Conservation (phyloP, 1,140 invertebrate genomes). For the Sitobion miscanthi region DNA sequence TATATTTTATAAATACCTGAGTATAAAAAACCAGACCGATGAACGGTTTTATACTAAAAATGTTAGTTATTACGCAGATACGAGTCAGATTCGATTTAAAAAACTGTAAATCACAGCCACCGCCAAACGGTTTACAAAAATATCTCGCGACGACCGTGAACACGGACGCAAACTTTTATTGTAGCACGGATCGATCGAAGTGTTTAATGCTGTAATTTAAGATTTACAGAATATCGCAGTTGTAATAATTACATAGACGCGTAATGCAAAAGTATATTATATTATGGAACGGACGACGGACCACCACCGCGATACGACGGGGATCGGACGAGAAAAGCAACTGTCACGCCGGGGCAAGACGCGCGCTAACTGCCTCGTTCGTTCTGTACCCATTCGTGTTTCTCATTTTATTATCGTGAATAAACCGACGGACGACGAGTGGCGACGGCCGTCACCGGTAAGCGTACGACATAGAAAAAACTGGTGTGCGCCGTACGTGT, state of each 20-base stretch:
- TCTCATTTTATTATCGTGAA: not conserved
- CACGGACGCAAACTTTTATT: not conserved
- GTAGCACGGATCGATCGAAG: no score
- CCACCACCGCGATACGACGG: not conserved
- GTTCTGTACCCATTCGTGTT: not conserved
- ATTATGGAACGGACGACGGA: not conserved
- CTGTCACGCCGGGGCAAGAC: slow-evolving; percentile 6
- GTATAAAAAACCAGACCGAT: not conserved
- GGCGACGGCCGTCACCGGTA: slow-evolving; percentile 10
- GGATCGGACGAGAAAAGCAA: not conserved
- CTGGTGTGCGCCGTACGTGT: not conserved
- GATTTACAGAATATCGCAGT: not conserved
- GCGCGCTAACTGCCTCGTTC: slow-evolving; percentile 18
- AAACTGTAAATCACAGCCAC: not conserved
- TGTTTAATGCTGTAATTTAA: no score
- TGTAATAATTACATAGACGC: not conserved
- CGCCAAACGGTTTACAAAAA: not conserved
- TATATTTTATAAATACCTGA: slow-evolving; percentile 12
- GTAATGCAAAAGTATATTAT: not conserved
- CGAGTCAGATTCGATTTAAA: not conserved
- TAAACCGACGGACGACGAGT: not conserved
- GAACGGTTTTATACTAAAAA: not conserved
- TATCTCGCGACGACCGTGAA: not conserved
- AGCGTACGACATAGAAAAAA: not conserved
- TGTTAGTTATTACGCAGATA: not conserved